A percentile compares a stretch with the other conserved stretches of the same genome.
Evolutionary conservation across 2,797 vertebrate species (phyloP).

Genomic region (Rhabdomys pumilio): DNA sequence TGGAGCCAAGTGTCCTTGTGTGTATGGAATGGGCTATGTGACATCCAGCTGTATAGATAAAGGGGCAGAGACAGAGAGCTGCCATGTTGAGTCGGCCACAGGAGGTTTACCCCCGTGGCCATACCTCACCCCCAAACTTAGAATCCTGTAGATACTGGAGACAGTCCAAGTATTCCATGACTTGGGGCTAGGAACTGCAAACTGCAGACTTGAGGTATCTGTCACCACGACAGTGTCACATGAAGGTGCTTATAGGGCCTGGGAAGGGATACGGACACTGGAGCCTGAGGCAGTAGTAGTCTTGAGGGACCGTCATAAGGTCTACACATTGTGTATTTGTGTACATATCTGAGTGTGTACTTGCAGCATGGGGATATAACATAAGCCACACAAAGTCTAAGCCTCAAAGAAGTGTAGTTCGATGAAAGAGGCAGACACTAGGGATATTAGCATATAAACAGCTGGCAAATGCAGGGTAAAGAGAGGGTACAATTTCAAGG

Average conservation of each 20-base stretch:
- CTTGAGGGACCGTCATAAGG: neutral
- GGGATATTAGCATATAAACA: neutral
- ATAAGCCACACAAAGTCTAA: neutral
- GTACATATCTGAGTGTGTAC: neutral
- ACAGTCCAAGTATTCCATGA: neutral
- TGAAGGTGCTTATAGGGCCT: neutral
- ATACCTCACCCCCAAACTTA: neutral
- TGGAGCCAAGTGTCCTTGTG: neutral
- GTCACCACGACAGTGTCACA: neutral
- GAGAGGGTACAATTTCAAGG: neutral
- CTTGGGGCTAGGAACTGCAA: neutral
- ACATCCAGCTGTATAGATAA: neutral
- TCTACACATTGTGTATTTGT: neutral
- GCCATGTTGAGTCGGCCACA: neutral
- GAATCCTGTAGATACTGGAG: neutral
- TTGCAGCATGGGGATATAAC: neutral
- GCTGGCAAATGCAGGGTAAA: neutral
- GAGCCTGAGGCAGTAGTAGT: rapidly evolving
- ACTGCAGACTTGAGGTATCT: neutral
- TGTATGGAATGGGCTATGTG: neutral
- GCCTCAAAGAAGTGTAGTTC: neutral
- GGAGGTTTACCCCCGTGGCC: neutral
- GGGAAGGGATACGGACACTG: neutral
- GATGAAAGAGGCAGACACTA: neutral
- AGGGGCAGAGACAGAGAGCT: neutral